Evolutionary conservation across 2,113 vertebrate species (phyloP).

Genomic region (Hystrix cristata): DNA sequence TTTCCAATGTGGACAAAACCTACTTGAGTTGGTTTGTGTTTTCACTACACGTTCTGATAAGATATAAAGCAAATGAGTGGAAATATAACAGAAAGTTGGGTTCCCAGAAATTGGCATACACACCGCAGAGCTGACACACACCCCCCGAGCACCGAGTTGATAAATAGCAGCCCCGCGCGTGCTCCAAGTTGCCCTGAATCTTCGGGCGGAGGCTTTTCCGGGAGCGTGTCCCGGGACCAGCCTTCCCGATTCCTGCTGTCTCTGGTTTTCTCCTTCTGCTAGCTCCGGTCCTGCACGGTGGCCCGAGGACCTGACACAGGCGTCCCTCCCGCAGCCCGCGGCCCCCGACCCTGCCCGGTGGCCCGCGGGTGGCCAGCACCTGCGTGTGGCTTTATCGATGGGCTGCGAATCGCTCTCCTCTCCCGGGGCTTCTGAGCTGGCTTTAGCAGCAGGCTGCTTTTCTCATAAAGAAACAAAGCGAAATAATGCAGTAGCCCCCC

Average conservation of each 20-base stretch:
- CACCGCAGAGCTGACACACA: too few relatives aligned
- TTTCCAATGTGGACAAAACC: slow-evolving; percentile 58
- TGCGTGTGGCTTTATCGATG: neutral
- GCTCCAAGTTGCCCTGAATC: neutral
- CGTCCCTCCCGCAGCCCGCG: too few relatives aligned
- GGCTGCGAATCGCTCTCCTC: neutral
- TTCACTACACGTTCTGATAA: slow-evolving; percentile 66
- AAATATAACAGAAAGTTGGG: slow-evolving; percentile 37
- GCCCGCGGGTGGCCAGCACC: slow-evolving; percentile 70
- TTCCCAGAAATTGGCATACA: slow-evolving; percentile 20
- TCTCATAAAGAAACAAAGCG: slow-evolving; percentile 45
- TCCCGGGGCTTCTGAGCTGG: neutral
- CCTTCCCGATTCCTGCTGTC: neutral
- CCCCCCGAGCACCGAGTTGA: too few relatives aligned
- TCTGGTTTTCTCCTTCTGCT: slow-evolving; percentile 71
- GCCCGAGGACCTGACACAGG: too few relatives aligned
- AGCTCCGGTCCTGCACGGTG: slow-evolving; percentile 91
- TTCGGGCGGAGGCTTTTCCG: neutral
- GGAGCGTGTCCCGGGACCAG: slow-evolving; percentile 11
- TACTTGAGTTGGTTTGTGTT: slow-evolving; percentile 43
- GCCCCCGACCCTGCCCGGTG: slow-evolving; percentile 70
- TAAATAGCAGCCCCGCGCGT: too few relatives aligned
- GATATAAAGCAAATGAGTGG: slow-evolving; percentile 64
- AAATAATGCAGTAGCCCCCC: slow-evolving; percentile 53
- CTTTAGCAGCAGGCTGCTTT: slow-evolving; percentile 23